Conservation (phyloP, 2,888 invertebrate species). For the Plutella xylostella region DNA sequence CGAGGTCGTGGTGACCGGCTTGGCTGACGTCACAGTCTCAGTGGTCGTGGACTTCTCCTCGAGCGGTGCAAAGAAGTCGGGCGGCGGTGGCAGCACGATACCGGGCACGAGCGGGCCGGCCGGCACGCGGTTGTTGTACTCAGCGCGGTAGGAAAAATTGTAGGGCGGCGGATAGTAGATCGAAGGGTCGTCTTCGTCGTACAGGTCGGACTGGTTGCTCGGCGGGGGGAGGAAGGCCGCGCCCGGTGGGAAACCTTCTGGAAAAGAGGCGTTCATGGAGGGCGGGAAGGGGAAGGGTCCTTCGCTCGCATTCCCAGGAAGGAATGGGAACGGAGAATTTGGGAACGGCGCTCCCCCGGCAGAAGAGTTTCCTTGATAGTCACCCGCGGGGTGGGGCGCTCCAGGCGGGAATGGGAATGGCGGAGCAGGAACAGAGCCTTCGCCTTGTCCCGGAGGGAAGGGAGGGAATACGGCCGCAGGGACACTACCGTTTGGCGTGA, state of each 20-base stretch:
- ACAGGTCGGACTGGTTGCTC: slow-evolving; percentile 79
- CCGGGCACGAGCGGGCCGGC: slow-evolving; percentile 91
- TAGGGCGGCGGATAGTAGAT: slow-evolving; percentile 93
- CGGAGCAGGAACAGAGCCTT: slow-evolving; percentile 63
- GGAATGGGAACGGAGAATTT: slow-evolving; percentile 74
- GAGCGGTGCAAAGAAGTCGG: slow-evolving; percentile 84
- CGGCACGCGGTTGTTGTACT: slow-evolving; percentile 81
- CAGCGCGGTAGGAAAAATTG: slow-evolving; percentile 85
- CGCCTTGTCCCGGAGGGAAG: slow-evolving; percentile 73
- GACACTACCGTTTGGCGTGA: slow-evolving; percentile 83
- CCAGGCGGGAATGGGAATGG: slow-evolving; percentile 71
- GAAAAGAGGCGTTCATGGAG: slow-evolving; percentile 70
- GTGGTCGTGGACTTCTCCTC: slow-evolving; percentile 59
- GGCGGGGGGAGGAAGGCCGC: slow-evolving; percentile 75
- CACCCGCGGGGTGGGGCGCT: slow-evolving; percentile 66
- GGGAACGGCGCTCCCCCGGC: slow-evolving; percentile 74
- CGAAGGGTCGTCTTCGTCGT: slow-evolving; percentile 92
- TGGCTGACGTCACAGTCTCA: slow-evolving; percentile 35
- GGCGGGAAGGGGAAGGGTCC: slow-evolving; percentile 65
- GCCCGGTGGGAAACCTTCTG: slow-evolving; percentile 68
- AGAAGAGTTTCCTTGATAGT: slow-evolving; percentile 75
- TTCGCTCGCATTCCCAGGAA: slow-evolving; percentile 69
- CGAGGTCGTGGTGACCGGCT: slow-evolving; percentile 31
- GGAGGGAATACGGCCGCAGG: slow-evolving; percentile 76
- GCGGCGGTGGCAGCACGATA: slow-evolving; percentile 88